Base-by-base conservation (phyloP, 2,888 invertebrate genomes). In the Drosophila affinis region DNA sequence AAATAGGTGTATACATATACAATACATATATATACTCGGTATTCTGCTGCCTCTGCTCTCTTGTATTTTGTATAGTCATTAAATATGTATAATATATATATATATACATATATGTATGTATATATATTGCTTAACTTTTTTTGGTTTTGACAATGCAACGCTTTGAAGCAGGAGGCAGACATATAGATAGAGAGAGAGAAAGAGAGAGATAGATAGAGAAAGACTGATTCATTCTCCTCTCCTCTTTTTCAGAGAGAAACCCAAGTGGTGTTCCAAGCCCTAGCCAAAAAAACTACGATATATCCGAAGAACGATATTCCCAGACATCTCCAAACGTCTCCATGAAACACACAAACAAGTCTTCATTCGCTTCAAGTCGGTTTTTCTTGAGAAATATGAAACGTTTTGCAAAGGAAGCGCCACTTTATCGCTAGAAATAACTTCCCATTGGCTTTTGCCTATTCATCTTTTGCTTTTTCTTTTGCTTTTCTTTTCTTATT, bases 381-480 rank as follows among this genome's bases (percentile, higher is more conserved):
- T 9, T 67, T 59, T 49, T 58, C 78, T 64, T 68, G 60, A 86
- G 89, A 88, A 86, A 86, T 86, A 87, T 81, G 86, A 88, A 89
- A 88, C 88, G 77, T 58, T 77, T 78, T 84, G 89, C 83, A 87
- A 46, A 84, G 89, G 89, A 87, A 88, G 88, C 88, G 81, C 87
- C 82, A 81, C 75, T 69, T 82, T 84, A 75, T 72, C 77, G 58
- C 77, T 81, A 75, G 39, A 88, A 88, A 78, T 86, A 80, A 77
- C 32, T 51, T 53, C 49, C 60, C 46, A 54, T 48, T 17, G 47
- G 57, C 54, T 9, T 64, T 72, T 18, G 54, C 54, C 51, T 73
- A 70, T 67, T 52, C 60, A 58, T 60, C 59, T 60, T 52, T 27
- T 65, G 63, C 34, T 45, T 59, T 70, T 72, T 57, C 60, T 55